Evolutionary conservation across 2,113 vertebrate genomes (phyloP).

Genomic region (Sula dactylatra): DNA sequence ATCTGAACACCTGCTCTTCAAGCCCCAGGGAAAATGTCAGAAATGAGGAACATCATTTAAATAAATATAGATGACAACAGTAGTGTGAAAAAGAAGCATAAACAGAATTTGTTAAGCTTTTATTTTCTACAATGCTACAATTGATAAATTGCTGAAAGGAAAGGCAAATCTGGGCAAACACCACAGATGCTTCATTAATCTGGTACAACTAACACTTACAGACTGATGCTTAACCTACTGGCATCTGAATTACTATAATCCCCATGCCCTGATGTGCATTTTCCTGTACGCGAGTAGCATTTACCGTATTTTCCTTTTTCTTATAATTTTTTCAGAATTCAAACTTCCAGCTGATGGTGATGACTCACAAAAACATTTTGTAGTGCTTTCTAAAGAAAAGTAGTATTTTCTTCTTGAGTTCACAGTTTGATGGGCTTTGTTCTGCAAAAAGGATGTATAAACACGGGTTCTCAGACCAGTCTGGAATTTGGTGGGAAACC

Average conservation of each 20-base stretch:
- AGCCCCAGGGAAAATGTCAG: neutral
- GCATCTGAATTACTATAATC: neutral
- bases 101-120: neutral
- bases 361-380: neutral
- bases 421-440: neutral
- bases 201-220: neutral
- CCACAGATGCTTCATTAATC: conserved; percentile 22
- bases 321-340: neutral
- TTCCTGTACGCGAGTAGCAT: neutral
- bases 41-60: conserved; percentile 7
- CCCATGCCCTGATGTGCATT: neutral
- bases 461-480: neutral
- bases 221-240: neutral
- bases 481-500: neutral
- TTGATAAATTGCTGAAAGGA: neutral
- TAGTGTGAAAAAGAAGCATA: neutral
- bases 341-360: neutral
- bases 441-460: neutral
- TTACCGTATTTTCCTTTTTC: neutral
- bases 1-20: conserved; percentile 33
- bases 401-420: neutral
- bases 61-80: conserved; percentile 2
- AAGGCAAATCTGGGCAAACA: neutral
- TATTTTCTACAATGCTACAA: neutral
- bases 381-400: neutral